Evolutionary conservation across 2,797 vertebrate genomes (phyloP).

Genomic region (Distichodus sexfasciatus): DNA sequence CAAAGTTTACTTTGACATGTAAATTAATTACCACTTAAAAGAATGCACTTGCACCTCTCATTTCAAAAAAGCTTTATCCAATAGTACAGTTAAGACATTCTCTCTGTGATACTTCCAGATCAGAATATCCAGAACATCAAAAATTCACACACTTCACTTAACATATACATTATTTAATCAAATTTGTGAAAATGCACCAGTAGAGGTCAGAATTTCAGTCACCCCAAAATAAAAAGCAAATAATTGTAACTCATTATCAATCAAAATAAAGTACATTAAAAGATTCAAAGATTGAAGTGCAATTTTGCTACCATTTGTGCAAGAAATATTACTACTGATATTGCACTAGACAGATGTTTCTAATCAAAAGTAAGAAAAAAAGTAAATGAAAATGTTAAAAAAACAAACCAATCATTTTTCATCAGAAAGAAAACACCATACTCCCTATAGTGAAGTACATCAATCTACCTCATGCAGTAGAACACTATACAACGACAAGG

Average conservation of each 20-base stretch:
- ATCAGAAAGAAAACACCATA: too few species aligned
- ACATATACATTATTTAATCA: constrained; percentile 17
- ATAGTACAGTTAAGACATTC: too few species aligned
- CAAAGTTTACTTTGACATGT: too few species aligned
- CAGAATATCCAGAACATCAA: background rate
- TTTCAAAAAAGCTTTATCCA: too few species aligned
- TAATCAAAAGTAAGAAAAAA: too few species aligned
- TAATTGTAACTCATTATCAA: background rate
- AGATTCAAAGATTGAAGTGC: background rate
- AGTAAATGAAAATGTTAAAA: too few species aligned
- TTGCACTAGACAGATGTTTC: background rate
- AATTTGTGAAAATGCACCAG: constrained; percentile 14
- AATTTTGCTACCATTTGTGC: background rate
- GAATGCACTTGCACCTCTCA: too few species aligned
- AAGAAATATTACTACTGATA: background rate
- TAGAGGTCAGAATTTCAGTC: background rate
- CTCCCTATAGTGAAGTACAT: too few species aligned
- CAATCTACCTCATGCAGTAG: background rate
- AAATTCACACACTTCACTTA: background rate
- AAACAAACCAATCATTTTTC: too few species aligned
- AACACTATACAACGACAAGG: background rate
- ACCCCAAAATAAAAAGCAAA: constrained; percentile 4
- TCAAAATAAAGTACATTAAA: background rate
- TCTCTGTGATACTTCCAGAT: too few species aligned
- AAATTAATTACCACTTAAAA: too few species aligned